Base-by-base conservation (phyloP, 64 coral and sea anemone species). In the Montipora capricornis region DNA sequence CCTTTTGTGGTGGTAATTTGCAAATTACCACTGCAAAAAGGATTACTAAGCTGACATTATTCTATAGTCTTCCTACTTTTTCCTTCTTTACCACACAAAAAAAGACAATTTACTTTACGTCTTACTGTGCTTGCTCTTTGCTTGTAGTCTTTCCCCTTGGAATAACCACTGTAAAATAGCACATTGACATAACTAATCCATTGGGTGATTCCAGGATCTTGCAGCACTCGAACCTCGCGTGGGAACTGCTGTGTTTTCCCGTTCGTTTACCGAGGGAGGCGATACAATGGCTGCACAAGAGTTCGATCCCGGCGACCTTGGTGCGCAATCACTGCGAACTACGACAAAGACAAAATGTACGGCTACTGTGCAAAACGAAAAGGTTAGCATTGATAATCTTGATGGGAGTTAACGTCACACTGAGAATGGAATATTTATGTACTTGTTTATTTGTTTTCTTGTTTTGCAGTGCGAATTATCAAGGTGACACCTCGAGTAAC, bases 211-310 rank as follows among this genome's bases (percentile, higher is more conserved):
- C 2, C 73, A 89, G 87, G 87, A 60, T 61, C 87, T 44, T 89
- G 87, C 16, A 51, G 44, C 15, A 60, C 49, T 49, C 73, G 74
- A 44, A 94, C 93, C 6, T 74, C 79, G 24, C 78, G 53, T 5
- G 68, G 87, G 3, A 70, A 68, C 24, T 94, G 93, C 49, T 94
- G 87, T 62, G 79, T 84, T 6, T 94, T 94, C 69, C 93, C 93
- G 47, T 94, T 94, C 53, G 20, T 84, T 9, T 94, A 94, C 70
- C 68, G 78, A 8, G 87, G 93, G 5, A 62, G 19, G 20, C 48
- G 79, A 14, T 94, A 94, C 47, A 73, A 79, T 1, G 1, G 49
- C 16, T 94, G 93, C 16, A 94, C 37, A 7, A 82, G 77, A 46
- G 46, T 77, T 4, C 17, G 80, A 20, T 60, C 81, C 57, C 70